Base-by-base conservation (phyloP, 2,888 invertebrate species). In the Cataglyphis livida region DNA sequence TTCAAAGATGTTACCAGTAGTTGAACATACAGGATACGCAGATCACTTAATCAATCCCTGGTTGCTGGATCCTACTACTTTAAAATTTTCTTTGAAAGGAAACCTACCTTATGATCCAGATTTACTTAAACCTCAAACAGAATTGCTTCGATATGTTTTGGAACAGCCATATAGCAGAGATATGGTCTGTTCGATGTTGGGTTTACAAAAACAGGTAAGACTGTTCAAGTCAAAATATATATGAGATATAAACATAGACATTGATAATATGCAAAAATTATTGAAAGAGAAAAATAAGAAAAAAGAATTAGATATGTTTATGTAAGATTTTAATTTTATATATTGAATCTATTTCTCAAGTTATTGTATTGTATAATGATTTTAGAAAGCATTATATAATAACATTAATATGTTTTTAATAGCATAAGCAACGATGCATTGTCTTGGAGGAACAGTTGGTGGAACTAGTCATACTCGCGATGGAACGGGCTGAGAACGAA, bases 111-210 rank as follows among this genome's bases (percentile, higher is more conserved):
- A 98, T 93, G 97, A 98, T 89, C 97, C 97, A 86, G 98, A 98
- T 92, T 94, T 99, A 44, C 95, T 98, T 21, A 97, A 98, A 93
- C 98, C 99, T 10, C 99, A 99, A 95, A 98, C 98, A 9, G 96
- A 97, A 54, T 95, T 99, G 51, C 95, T 99, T 41, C 96, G 98
- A 87, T 99, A 99, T 94, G 98, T 99, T 38, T 94, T 99, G 18
- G 98, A 98, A 92, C 99, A 99, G 93, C 98, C 99, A 0, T 99
- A 99, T 94, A 99, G 98, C 1, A 96, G 98, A 88, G 99, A 99
- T 93, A 98, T 99, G 98, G 98, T 99, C 90, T 98, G 98, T 91
- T 98, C 97, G 3, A 99, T 99, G 97, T 95, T 99, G 25, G 98
- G 98, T 61, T 95, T 99, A 32, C 99, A 98, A 93, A 99, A 99